These are phyloP conservation scores for Amphipyra berbera DNA, from an alignment of 2,888 invertebrate species.

Conservation along the genomic window DNA sequence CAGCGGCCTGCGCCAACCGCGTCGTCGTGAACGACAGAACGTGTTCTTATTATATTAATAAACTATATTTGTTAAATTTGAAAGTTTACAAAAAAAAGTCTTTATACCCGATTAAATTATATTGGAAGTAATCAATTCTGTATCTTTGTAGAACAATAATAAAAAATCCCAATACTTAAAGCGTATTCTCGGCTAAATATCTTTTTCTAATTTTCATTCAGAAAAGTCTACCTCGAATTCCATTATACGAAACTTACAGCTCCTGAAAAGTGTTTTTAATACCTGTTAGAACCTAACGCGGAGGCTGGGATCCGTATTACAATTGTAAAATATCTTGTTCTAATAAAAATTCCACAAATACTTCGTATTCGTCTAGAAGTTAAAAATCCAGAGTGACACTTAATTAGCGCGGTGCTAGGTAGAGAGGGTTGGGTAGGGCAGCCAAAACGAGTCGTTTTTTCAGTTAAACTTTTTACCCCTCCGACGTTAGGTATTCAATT, in stretches of 20 bases:
- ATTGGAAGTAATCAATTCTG: no score
- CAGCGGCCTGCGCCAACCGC: no score
- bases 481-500: constrained; percentile 57
- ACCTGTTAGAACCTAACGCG: constrained; percentile 3
- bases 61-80: no score
- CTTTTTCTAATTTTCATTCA: constrained; percentile 11
- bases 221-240: constrained; percentile 7
- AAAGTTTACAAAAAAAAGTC: no score
- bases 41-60: no score
- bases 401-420: constrained; percentile 53
- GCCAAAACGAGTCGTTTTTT: constrained; percentile 51
- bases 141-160: no score
- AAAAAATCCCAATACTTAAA: constrained; percentile 4
- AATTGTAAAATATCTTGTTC: constrained; percentile 29
- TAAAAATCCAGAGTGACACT: constrained; percentile 58
- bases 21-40: no score
- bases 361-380: constrained; percentile 30
- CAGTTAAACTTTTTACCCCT: constrained; percentile 52
- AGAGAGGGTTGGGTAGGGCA: constrained; percentile 22
- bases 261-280: constrained; percentile 17
- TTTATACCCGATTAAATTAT: no score
- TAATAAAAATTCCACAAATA: constrained; percentile 43
- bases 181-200: constrained; percentile 5
- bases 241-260: constrained; percentile 5
- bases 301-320: constrained; percentile 6